Conservation (phyloP, 2,888 invertebrate genomes). For the Rhagonycha lutea region DNA sequence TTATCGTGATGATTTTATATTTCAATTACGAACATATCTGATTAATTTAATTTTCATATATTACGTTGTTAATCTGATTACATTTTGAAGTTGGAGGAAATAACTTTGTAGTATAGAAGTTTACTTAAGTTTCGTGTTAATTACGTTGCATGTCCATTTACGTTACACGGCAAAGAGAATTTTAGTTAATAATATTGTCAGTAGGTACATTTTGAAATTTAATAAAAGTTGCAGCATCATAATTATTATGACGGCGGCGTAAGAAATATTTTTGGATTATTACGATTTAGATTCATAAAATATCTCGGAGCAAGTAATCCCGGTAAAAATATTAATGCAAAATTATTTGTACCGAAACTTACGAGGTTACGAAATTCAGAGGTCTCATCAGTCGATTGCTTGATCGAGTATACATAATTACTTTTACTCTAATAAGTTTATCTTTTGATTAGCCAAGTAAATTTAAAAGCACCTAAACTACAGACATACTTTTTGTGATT, state of each 20-base stretch:
- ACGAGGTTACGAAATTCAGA: too few species aligned
- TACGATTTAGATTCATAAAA: too few species aligned
- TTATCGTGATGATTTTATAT: background rate
- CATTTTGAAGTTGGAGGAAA: background rate
- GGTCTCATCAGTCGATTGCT: too few species aligned
- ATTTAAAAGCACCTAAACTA: too few species aligned
- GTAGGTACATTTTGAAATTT: background rate
- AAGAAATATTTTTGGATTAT: background rate
- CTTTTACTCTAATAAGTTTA: too few species aligned
- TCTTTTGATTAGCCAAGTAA: too few species aligned
- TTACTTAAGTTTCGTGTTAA: conserved; percentile 2
- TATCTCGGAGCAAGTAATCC: too few species aligned
- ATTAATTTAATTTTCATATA: conserved; percentile 3
- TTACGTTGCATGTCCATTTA: background rate
- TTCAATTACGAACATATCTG: background rate
- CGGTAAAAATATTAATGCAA: too few species aligned
- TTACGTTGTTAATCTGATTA: background rate
- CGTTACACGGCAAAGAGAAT: background rate
- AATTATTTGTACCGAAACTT: too few species aligned
- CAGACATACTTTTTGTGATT: too few species aligned
- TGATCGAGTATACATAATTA: too few species aligned
- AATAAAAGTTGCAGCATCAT: background rate
- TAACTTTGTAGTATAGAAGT: conserved; percentile 1
- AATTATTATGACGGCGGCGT: background rate
- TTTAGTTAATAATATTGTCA: background rate